Percentiles rank a stretch among this genome's conserved stretches.
phyloP scores from a whole-genome alignment of 2,113 vertebrate species.

The Lethenteron camtschaticum region DNA sequence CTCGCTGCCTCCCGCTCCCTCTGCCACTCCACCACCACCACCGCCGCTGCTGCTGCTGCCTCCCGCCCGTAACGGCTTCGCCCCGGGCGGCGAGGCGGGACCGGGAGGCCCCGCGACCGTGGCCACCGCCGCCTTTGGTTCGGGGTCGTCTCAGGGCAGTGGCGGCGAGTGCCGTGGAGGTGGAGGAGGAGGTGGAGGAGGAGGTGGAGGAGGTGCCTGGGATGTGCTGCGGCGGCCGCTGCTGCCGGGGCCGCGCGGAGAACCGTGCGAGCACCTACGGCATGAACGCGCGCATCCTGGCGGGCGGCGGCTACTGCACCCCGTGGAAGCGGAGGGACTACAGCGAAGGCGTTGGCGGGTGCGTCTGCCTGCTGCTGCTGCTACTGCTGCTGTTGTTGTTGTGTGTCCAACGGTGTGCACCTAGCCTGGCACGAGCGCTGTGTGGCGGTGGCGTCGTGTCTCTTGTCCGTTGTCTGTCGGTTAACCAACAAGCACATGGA shows the following conservation, averaged over 20 bases:
- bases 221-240: no score
- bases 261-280: slow-evolving; percentile 95
- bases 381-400: no score
- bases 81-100: slow-evolving; percentile 10
- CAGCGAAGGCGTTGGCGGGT: slow-evolving; percentile 67
- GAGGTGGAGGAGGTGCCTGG: no score
- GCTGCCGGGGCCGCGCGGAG: slow-evolving; percentile 26
- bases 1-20: slow-evolving; percentile 15
- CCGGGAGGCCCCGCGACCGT: slow-evolving; percentile 17
- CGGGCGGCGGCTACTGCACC: slow-evolving; percentile 35
- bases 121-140: slow-evolving; percentile 15
- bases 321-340: slow-evolving; percentile 77
- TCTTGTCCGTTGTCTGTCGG: no score
- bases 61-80: not conserved
- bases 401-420: no score
- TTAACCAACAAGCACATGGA: no score
- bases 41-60: slow-evolving; percentile 19
- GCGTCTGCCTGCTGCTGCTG: no score
- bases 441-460: no score
- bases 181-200: no score
- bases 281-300: slow-evolving; percentile 58
- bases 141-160: no score
- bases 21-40: slow-evolving; percentile 17
- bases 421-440: no score
- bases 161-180: no score